phyloP scores from a whole-genome alignment of 2,797 vertebrate species.

The Crypturellus tataupa region DNA sequence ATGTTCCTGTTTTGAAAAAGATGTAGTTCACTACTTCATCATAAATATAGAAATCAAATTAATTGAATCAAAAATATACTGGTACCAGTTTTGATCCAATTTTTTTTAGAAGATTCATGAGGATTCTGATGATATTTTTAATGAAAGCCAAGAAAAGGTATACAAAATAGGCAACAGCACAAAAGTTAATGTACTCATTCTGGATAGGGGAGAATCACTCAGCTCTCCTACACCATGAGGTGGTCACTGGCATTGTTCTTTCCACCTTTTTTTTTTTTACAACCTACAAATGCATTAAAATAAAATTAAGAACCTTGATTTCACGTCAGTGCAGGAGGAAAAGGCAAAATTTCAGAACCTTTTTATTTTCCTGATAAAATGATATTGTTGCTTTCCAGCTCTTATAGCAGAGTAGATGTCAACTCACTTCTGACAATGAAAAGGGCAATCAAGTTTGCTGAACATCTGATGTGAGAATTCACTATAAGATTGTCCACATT shows the following conservation, averaged over 20 bases:
- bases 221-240: conserved; percentile 22
- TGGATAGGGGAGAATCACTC: not conserved
- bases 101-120: conserved; percentile 22
- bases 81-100: not conserved
- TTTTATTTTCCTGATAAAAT: not conserved
- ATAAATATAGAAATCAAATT: not conserved
- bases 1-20: not conserved
- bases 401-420: not conserved
- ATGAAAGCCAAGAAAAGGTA: conserved; percentile 8
- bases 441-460: not conserved
- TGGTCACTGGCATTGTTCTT: not conserved
- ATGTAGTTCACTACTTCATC: not conserved
- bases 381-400: not conserved
- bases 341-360: accelerated
- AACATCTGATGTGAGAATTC: not conserved
- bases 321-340: not conserved
- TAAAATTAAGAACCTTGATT: conserved; percentile 30
- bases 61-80: not conserved
- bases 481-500: not conserved
- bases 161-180: not conserved
- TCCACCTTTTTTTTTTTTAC: conserved; percentile 14
- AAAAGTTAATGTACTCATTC: not conserved
- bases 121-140: conserved; percentile 6
- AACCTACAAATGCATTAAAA: conserved; percentile 44
- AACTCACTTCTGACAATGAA: not conserved